These are phyloP conservation scores for Drosophila obscura DNA, from an alignment of 1,140 invertebrate species.

Conservation along the genomic window DNA sequence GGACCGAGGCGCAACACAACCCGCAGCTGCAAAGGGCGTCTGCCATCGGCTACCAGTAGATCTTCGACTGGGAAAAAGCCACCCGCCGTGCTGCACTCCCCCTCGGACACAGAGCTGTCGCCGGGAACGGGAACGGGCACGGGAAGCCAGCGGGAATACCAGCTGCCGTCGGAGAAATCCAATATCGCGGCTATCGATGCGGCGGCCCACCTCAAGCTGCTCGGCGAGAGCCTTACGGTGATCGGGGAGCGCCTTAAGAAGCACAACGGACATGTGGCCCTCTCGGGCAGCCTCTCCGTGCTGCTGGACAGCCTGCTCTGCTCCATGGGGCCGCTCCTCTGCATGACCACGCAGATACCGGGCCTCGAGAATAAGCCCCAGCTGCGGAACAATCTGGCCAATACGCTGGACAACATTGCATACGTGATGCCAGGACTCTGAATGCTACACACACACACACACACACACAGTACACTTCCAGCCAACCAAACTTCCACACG, in stretches of 20 bases:
- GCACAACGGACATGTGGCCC: slow-evolving; percentile 96
- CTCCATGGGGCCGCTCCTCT: slow-evolving; percentile 94
- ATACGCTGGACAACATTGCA: slow-evolving; percentile 96
- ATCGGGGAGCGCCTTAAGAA: slow-evolving; percentile 96
- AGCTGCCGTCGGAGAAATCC: slow-evolving; percentile 73
- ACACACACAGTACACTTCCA: neutral
- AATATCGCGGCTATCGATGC: slow-evolving; percentile 94
- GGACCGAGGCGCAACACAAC: slow-evolving; percentile 10
- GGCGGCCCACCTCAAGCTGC: slow-evolving; percentile 95
- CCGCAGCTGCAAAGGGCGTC: slow-evolving; percentile 15
- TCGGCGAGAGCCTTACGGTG: slow-evolving; percentile 96
- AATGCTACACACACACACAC: too few species aligned
- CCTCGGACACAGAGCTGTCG: neutral
- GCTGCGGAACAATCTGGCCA: slow-evolving; percentile 89
- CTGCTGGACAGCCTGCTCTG: slow-evolving; percentile 97
- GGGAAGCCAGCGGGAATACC: slow-evolving; percentile 9
- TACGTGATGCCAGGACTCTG: slow-evolving; percentile 98
- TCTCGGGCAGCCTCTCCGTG: slow-evolving; percentile 97
- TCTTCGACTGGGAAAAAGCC: neutral
- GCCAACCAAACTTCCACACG: slow-evolving; percentile 23
- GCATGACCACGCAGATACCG: slow-evolving; percentile 93
- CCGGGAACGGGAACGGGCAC: slow-evolving; percentile 5
- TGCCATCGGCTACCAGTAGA: neutral
- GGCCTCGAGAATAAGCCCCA: slow-evolving; percentile 85
- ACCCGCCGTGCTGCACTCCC: neutral